A percentile compares a stretch with the other conserved stretches of the same genome.
Conservation (phyloP, 2,113 vertebrate species). For the Cyanoramphus novaezelandiae region DNA sequence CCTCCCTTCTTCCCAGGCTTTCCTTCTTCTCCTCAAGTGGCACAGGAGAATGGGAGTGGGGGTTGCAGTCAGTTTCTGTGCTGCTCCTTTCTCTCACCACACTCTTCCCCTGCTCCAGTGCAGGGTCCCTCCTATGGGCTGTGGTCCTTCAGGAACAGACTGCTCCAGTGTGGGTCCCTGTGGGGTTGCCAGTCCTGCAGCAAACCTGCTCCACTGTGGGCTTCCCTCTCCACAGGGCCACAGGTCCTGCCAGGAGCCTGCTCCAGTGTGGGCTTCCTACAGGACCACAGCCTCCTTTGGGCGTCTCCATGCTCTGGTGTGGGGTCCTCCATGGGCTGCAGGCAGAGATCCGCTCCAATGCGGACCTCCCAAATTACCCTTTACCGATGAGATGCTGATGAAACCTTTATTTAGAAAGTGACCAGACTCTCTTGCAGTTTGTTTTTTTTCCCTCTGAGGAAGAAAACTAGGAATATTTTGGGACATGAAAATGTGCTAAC, state of each 20-base stretch:
- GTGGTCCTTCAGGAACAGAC: not conserved
- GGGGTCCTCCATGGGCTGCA: not conserved
- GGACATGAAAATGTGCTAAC: not conserved
- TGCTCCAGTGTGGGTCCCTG: not conserved
- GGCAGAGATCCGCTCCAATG: not conserved
- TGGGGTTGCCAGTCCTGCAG: not conserved
- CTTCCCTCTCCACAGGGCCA: not conserved
- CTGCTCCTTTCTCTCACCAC: not conserved
- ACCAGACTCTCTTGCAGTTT: not conserved
- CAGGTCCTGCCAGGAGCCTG: not conserved
- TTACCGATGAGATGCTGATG: not conserved
- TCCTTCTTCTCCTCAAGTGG: too few species aligned
- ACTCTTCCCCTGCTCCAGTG: fast-evolving
- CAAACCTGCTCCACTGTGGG: not conserved
- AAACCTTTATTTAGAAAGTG: not conserved
- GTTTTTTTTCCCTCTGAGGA: not conserved
- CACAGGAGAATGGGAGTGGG: too few species aligned
- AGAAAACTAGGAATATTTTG: not conserved
- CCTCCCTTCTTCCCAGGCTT: not conserved
- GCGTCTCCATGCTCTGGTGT: not conserved
- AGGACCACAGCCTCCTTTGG: too few species aligned
- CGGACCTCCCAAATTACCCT: not conserved
- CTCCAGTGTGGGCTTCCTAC: fast-evolving
- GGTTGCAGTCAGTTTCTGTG: not conserved
- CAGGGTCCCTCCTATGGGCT: too few species aligned